Evolutionary conservation across 2,888 invertebrate species (phyloP), one percentile per base, ranked within the genome.

Genomic region (Eilema sororculum): DNA sequence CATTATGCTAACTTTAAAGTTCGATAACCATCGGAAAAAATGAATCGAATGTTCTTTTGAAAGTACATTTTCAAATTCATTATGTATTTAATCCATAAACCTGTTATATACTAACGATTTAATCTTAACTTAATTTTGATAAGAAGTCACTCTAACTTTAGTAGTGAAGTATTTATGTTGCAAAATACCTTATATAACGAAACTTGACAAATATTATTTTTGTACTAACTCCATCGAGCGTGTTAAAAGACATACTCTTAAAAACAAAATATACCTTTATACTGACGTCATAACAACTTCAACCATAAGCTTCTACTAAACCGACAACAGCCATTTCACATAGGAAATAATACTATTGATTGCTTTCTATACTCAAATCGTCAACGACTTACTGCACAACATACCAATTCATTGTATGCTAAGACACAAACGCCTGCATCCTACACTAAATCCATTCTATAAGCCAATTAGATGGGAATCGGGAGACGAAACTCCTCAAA

Each of bases 401-500:
- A 25, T 25, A 25, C 25, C 25, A 52, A 46, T 25, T 12, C 20
- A 16, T 24, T 24, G n/a, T 63, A n/a, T 25, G 16, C 46, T 52
- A n/a, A n/a, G 46, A 13, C 30, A 13, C 13, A 30, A 30, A 56
- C 52, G 30, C 56, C 64, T 65, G 56, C 52, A 65, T 65, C 22
- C 41, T 67, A 30, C n/a, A 67, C 41, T 37, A 71, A 67, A 67
- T 37, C 71, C 60, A 30, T 71, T 65, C 64, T 58, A 37, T 62
- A 72, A 71, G 61, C 66, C 68, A 76, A 67, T 71, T 74, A 71
- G 65, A 78, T 46, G 68, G 65, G 70, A 71, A 72, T 79, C 69
- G 72, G 70, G 65, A 67, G 41, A 20, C 57, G 30, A 72, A 56
- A 58, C 59, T 74, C 57, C 68, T 62, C 63, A 71, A 68, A 66